phyloP scores from a whole-genome alignment of 2,113 vertebrate genomes.

The Hucho hucho region DNA sequence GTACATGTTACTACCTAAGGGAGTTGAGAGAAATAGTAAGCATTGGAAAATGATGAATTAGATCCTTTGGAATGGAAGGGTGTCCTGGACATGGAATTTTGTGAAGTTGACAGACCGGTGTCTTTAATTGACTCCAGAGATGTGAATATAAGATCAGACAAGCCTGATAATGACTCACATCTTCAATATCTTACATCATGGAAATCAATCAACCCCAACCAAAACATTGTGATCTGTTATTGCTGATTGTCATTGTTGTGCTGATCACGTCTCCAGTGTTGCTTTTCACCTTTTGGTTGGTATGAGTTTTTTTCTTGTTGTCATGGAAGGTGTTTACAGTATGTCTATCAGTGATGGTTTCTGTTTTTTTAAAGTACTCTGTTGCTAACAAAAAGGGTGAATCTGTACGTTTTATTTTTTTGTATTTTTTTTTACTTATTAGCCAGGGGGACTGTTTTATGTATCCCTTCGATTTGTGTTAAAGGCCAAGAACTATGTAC shows the following conservation, averaged over 20 bases:
- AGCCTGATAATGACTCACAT: too few species aligned
- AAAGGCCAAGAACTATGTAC: conserved; percentile 1
- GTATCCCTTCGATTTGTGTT: background rate
- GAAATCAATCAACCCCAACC: background rate
- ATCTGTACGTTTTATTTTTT: background rate
- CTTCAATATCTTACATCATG: too few species aligned
- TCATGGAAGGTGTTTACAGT: background rate
- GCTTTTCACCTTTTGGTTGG: background rate
- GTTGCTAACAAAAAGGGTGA: background rate
- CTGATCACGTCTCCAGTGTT: background rate
- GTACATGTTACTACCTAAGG: background rate
- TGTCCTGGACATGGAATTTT: background rate
- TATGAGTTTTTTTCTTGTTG: background rate
- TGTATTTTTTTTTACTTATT: background rate
- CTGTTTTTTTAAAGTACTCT: background rate
- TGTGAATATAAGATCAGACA: too few species aligned
- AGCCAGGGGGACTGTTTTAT: background rate
- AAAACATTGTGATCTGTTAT: background rate
- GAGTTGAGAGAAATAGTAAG: background rate
- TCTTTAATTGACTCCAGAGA: background rate
- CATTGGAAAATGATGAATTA: background rate
- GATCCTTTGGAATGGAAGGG: background rate
- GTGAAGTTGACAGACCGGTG: background rate
- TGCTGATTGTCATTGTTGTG: background rate
- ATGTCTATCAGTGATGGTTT: background rate